Conservation (phyloP, 1,140 invertebrate species). For the Drosophila virilis region DNA sequence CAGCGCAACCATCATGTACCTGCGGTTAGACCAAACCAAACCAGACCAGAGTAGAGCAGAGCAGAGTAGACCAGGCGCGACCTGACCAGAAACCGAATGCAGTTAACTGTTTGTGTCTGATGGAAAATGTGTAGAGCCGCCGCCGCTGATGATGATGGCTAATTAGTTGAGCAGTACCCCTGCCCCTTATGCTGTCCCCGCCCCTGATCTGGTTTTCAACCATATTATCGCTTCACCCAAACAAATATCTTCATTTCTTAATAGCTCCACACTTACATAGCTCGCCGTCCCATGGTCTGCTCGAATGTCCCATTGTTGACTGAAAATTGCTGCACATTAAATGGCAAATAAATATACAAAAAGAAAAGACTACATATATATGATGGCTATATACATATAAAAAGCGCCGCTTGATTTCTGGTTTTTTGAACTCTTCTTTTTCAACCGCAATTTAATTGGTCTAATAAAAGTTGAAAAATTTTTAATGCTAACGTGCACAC, state of each 20-base stretch:
- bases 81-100: constrained; percentile 19
- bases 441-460: constrained; percentile 76
- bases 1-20: constrained; percentile 63
- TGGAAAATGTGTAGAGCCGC: constrained; percentile 65
- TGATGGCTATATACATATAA: background rate
- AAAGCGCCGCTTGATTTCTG: constrained; percentile 18
- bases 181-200: background rate
- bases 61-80: background rate
- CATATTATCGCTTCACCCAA: background rate
- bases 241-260: constrained; percentile 61
- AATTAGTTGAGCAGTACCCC: constrained; percentile 59
- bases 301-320: constrained; percentile 58
- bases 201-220: background rate
- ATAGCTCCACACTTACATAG: constrained; percentile 29
- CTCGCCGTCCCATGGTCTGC: constrained; percentile 26
- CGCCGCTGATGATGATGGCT: constrained; percentile 75
- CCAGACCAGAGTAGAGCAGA: background rate
- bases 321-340: constrained; percentile 79
- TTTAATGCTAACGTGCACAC: constrained; percentile 80
- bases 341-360: constrained; percentile 44
- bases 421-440: constrained; percentile 33
- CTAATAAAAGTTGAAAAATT: constrained; percentile 77
- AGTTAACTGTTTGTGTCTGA: constrained; percentile 54
- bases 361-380: background rate
- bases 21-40: constrained; percentile 55